Evolutionary conservation across 2,888 invertebrate genomes (phyloP).

Genomic region (Caenorhabditis sp.): DNA sequence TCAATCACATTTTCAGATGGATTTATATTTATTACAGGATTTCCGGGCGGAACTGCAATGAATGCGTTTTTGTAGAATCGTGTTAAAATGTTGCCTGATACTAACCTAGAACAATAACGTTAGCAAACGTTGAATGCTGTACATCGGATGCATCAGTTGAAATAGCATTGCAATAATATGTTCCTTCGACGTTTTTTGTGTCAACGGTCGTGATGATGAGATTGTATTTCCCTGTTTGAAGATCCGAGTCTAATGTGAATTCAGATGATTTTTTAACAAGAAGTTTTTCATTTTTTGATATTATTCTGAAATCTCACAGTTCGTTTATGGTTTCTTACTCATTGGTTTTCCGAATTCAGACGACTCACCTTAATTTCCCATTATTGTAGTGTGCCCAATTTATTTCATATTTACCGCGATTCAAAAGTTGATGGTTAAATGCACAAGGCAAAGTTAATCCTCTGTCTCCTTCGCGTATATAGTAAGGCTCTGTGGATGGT

Average conservation of each 20-base stretch:
- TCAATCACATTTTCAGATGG: conserved; percentile 72
- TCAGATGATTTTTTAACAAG: conserved; percentile 57
- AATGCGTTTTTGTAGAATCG: not conserved
- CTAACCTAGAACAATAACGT: conserved; percentile 77
- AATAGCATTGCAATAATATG: conserved; percentile 83
- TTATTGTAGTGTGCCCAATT: conserved; percentile 64
- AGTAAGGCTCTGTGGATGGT: conserved; percentile 72
- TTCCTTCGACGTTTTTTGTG: conserved; percentile 60
- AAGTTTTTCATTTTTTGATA: conserved; percentile 61
- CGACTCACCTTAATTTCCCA: conserved; percentile 58
- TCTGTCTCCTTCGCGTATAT: conserved; percentile 68
- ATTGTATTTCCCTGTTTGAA: conserved; percentile 86
- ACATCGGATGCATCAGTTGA: conserved; percentile 84
- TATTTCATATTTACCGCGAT: conserved; percentile 60
- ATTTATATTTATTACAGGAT: conserved; percentile 68
- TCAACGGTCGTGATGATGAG: conserved; percentile 84
- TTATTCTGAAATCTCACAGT: conserved; percentile 56
- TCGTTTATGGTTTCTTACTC: not conserved
- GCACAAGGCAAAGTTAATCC: conserved; percentile 71
- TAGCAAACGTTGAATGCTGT: conserved; percentile 73
- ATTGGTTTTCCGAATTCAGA: no score
- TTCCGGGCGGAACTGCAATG: conserved; percentile 75
- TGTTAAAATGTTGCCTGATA: not conserved
- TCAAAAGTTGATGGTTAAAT: conserved; percentile 50
- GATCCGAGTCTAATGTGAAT: conserved; percentile 61